Percentiles rank a stretch among this genome's conserved stretches.
Evolutionary conservation across 2,113 vertebrate genomes (phyloP).

Genomic region (Okapia johnstoni): DNA sequence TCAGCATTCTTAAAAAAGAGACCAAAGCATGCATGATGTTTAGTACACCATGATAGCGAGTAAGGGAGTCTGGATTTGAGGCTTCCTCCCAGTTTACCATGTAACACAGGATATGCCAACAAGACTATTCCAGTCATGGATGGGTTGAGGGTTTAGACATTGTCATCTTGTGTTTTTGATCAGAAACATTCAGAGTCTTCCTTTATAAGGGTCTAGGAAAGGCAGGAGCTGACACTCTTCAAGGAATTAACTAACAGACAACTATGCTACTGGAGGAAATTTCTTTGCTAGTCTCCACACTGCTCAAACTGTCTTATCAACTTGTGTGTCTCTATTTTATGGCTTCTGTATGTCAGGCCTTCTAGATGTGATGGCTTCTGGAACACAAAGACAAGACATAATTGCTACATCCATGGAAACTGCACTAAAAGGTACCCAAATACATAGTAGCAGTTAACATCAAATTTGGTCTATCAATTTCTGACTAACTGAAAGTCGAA

Average conservation of each 20-base stretch:
- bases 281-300: not conserved
- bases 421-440: too few relatives aligned
- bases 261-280: not conserved
- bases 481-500: not conserved
- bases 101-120: not conserved
- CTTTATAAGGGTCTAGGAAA: not conserved
- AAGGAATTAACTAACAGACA: not conserved
- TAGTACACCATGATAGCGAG: rapidly evolving
- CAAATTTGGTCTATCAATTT: not conserved
- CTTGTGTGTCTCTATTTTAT: not conserved
- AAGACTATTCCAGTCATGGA: not conserved
- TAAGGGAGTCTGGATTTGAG: not conserved
- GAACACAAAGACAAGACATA: too few relatives aligned
- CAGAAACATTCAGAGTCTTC: not conserved
- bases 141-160: not conserved
- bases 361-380: not conserved
- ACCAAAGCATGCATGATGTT: rapidly evolving
- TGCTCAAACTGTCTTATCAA: not conserved
- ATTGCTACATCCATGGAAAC: not conserved
- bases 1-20: not conserved
- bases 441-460: not conserved
- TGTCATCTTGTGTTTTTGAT: not conserved
- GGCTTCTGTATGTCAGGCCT: not conserved
- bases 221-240: not conserved
- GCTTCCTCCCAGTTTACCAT: not conserved